Percentiles rank a stretch among this genome's conserved stretches.
Conservation (phyloP, 2,888 invertebrate genomes). For the Piscicola geometra region DNA sequence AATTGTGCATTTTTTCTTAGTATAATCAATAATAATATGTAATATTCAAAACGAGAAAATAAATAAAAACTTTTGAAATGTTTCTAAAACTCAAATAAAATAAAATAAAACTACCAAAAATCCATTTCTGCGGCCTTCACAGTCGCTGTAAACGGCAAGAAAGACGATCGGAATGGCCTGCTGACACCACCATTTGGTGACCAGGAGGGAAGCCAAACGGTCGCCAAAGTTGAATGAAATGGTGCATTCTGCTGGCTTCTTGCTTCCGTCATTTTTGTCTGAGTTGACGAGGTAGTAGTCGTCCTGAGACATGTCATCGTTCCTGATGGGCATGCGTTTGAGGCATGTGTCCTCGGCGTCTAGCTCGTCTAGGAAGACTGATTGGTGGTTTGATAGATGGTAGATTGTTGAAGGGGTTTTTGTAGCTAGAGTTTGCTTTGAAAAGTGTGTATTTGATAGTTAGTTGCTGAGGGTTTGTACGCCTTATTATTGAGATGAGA, state of each 20-base stretch:
- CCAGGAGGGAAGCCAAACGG: slow-evolving; percentile 38
- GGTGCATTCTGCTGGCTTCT: slow-evolving; percentile 41
- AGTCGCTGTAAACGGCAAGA: slow-evolving; percentile 42
- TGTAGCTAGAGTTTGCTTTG: too few relatives aligned
- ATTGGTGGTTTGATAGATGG: too few relatives aligned
- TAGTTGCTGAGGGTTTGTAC: not conserved
- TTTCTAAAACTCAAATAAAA: not conserved
- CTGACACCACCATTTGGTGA: slow-evolving; percentile 41
- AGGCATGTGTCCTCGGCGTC: slow-evolving; percentile 27
- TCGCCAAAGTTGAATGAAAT: slow-evolving; percentile 42
- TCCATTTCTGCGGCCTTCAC: slow-evolving; percentile 37
- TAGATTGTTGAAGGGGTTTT: not conserved
- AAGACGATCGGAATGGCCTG: slow-evolving; percentile 37
- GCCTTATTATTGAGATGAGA: too few relatives aligned
- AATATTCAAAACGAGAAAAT: too few relatives aligned
- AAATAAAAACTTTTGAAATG: too few relatives aligned
- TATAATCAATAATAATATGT: too few relatives aligned
- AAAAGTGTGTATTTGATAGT: not conserved
- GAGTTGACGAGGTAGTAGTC: slow-evolving; percentile 41
- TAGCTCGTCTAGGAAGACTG: slow-evolving; percentile 25
- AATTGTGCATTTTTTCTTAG: too few relatives aligned
- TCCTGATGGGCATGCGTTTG: slow-evolving; percentile 17
- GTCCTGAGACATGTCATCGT: slow-evolving; percentile 42
- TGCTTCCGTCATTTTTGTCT: slow-evolving; percentile 36
- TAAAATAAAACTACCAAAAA: slow-evolving; percentile 36